A percentile compares a stretch with the other conserved stretches of the same genome.
Evolutionary conservation across 2,888 invertebrate species (phyloP).

Genomic region (Heliconius sara): DNA sequence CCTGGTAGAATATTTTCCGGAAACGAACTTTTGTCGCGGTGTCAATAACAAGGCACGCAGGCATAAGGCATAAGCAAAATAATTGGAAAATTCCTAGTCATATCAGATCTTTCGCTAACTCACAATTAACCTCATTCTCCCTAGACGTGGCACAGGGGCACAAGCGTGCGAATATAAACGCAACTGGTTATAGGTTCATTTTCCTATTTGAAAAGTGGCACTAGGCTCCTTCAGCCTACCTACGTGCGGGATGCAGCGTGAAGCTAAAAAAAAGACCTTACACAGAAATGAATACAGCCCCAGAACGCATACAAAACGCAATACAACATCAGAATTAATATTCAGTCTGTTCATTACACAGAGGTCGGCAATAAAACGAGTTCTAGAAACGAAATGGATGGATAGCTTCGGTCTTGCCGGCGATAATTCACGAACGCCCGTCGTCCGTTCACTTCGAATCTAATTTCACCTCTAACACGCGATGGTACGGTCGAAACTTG

Average conservation of each 20-base stretch:
- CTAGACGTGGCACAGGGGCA: no score
- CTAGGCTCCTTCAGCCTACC: no score
- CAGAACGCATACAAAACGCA: neutral
- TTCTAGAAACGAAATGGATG: slow-evolving; percentile 39
- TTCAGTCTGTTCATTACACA: slow-evolving; percentile 28
- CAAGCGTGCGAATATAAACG: no score
- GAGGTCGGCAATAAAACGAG: slow-evolving; percentile 34
- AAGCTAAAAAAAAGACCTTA: no score
- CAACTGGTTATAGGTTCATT: no score
- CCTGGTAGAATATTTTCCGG: slow-evolving; percentile 27
- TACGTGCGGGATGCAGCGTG: no score
- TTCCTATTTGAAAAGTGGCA: no score
- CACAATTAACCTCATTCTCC: neutral
- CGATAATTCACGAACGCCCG: slow-evolving; percentile 34
- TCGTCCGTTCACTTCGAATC: neutral
- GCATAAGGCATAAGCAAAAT: no score
- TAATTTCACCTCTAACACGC: slow-evolving; percentile 10
- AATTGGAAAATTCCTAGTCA: slow-evolving; percentile 5
- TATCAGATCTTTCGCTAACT: neutral
- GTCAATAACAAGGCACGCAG: neutral
- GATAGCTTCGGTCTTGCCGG: slow-evolving; percentile 30
- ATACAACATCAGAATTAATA: slow-evolving; percentile 10
- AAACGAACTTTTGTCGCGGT: slow-evolving; percentile 19
- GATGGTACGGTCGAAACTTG: slow-evolving; percentile 21
- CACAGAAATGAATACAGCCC: neutral